Base-by-base conservation (phyloP, 2,113 vertebrate genomes). In the Rhipidura dahli region DNA sequence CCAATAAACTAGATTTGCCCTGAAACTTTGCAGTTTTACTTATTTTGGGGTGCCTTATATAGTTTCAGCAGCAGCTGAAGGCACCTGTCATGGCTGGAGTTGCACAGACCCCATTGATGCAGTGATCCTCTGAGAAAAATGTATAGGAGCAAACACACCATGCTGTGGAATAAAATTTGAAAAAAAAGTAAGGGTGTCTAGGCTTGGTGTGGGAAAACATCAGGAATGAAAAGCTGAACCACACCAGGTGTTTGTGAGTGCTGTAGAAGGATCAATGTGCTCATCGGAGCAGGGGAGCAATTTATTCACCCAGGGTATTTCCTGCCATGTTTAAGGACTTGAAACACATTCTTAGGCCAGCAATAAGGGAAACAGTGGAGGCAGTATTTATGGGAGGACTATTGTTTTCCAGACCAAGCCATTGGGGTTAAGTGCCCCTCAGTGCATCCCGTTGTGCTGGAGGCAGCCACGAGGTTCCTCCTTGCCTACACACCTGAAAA, bases 11-110 rank as follows among this genome's bases (percentile, higher is more conserved):
- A 42, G 28, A 81, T 59, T 89, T 19, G 5, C 30, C 44, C 81
- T 68, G 59, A 18, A 65, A n/a, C 31, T 68, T 60, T 63, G 23
- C 16, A 20, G 8, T 42, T 66, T 81, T 39, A 28, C 57, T 87
- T 90, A 75, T 65, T 96, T 96, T 90, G 75, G 93, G 63, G 60
- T 30, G 45, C 35, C 24, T 82, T 60, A 31, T 0, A 2, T 61
- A 45, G 45, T 69, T 96, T 78, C 93, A 93, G 80, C 87, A 95
- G 91, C 78, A 96, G 83, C 89, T 96, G 83, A 88, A 64, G 27
- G 13, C 87, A 93, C 63, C 94, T 91, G 85, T 89, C 8, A 1
- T 31, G 64, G 86, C 80, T 87, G 42, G 44, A 75, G 56, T 57
- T 91, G 51, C 88, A 83, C 49, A 84, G 59, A 61, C 4, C 9